Evolutionary conservation across 1,140 invertebrate species (phyloP).

Genomic region (Drosophila sp.): DNA sequence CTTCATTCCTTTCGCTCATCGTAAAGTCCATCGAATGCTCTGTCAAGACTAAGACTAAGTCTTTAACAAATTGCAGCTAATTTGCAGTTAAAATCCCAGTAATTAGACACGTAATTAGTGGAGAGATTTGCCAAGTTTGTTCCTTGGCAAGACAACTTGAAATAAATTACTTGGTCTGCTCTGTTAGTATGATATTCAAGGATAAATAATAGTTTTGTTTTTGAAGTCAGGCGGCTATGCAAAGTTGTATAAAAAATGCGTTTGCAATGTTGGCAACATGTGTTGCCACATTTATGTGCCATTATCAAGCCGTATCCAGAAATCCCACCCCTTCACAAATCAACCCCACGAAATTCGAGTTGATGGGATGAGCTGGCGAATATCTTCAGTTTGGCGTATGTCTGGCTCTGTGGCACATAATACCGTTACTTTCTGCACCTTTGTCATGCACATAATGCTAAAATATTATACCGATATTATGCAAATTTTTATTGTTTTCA

Average conservation of each 20-base stretch:
- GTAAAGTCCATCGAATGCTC: too few species aligned
- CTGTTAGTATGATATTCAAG: background rate
- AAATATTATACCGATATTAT: constrained; percentile 84
- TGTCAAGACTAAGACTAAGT: constrained; percentile 44
- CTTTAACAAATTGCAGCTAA: constrained; percentile 72
- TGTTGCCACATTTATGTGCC: constrained; percentile 54
- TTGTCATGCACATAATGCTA: constrained; percentile 75
- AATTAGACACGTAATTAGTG: constrained; percentile 79
- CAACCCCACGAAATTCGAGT: background rate
- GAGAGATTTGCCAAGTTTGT: constrained; percentile 61
- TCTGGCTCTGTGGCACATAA: constrained; percentile 43
- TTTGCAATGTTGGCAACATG: constrained; percentile 56
- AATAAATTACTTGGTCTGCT: constrained; percentile 48
- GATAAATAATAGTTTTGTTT: too few species aligned
- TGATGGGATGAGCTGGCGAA: constrained; percentile 19
- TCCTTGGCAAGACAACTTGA: constrained; percentile 30
- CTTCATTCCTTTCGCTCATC: background rate
- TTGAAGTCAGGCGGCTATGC: background rate
- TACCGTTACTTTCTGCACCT: constrained; percentile 72
- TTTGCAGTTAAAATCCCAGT: constrained; percentile 66
- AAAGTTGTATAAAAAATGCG: constrained; percentile 13
- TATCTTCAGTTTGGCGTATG: constrained; percentile 33
- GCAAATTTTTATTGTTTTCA: constrained; percentile 82
- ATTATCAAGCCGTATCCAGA: constrained; percentile 23
- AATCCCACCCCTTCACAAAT: background rate